A percentile compares a stretch with the other conserved stretches of the same genome.
Conservation (phyloP, 2,888 invertebrate genomes). For the Metalampra italica region DNA sequence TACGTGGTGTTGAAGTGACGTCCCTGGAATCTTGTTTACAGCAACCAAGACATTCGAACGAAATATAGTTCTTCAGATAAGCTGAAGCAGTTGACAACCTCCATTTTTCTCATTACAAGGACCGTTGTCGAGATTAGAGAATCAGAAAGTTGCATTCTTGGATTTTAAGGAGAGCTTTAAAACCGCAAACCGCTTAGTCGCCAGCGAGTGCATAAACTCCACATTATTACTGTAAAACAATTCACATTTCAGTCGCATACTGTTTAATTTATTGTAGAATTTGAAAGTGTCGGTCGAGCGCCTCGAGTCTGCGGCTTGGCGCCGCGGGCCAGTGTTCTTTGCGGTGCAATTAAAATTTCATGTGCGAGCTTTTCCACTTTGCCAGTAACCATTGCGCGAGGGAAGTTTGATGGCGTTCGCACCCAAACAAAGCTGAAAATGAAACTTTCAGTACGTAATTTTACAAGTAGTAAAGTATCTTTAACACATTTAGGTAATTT, state of each 20-base stretch:
- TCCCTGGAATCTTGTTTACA: too few relatives aligned
- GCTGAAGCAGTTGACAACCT: too few relatives aligned
- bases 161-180: too few relatives aligned
- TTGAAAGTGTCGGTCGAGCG: conserved; percentile 27
- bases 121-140: too few relatives aligned
- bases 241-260: conserved; percentile 3
- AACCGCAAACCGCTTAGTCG: too few relatives aligned
- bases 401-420: conserved; percentile 2
- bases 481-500: too few relatives aligned
- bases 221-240: background rate
- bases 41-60: too few relatives aligned
- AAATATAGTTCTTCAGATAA: too few relatives aligned
- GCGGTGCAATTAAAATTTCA: conserved; percentile 57
- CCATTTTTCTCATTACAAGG: too few relatives aligned
- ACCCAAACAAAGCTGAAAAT: conserved; percentile 3
- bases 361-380: conserved; percentile 39
- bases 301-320: conserved; percentile 11
- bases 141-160: too few relatives aligned
- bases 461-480: too few relatives aligned
- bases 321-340: conserved; percentile 29
- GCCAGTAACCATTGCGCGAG: background rate
- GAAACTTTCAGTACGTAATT: background rate
- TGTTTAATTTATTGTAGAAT: conserved; percentile 38
- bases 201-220: background rate
- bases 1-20: too few relatives aligned